Base-by-base conservation (phyloP, 2,797 vertebrate genomes). In the Schizopygopsis pylzovi region DNA sequence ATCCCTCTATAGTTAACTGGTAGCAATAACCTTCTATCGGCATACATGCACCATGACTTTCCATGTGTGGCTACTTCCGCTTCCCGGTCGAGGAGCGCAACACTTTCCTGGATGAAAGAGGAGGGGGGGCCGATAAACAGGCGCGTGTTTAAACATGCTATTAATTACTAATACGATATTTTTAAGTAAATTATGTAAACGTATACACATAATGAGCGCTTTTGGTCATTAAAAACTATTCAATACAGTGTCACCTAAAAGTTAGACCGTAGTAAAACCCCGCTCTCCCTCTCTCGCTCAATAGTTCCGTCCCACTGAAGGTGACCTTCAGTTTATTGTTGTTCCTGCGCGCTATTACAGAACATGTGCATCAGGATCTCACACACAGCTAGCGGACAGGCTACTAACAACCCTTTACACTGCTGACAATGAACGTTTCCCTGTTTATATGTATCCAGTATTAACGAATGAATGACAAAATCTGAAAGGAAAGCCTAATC, bases 241-340 rank as follows among this genome's bases (percentile, higher is more conserved):
- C 6, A 6, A 15, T 4, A 7, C 18, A 39, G 4, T 10, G 12
- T 7, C 0, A 1, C 2, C 1, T 25, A 0, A 4, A n/a, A 70
- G 20, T 43, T 0, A 1, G 12, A 1, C 15, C 7, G 0, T 41
- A 13, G 8, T 45, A 18, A 80, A 78, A 61, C 52, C 75, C 20
- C 49, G 22, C 59, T 16, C 63, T 5, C 8, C 45, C 25, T 39
- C 10, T n/a, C 2, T 2, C 61, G 12, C 56, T 15, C 16, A 78
- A 88, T 81, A 94, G 94, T 86, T 91, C 88, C 0, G 90, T 91
- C 92, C 95, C 94, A 92, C 89, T 96, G 95, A 96, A 96, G 96
- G 96, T 96, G 94, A 96, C 96, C 96, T 96, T 96, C 95, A 95
- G 93, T 94, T 92, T 89, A 93, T 89, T 91, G 79, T 75, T 85